Conservation (phyloP, 2,888 invertebrate genomes). For the Scaptomyza polygonia region DNA sequence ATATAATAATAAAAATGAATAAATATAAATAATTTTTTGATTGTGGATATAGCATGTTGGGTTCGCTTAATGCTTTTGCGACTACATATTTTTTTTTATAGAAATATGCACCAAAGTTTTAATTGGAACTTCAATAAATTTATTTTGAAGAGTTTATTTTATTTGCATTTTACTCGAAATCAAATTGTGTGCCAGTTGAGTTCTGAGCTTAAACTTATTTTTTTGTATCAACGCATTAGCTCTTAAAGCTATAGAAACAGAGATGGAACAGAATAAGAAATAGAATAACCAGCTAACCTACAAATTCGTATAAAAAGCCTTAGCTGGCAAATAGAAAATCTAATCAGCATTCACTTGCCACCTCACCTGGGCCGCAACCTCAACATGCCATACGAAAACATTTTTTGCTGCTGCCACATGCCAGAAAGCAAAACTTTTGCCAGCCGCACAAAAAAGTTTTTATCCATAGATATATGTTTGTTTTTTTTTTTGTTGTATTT, state of each 20-base stretch:
- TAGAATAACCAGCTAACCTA: constrained; percentile 68
- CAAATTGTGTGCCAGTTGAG: constrained; percentile 44
- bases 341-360: constrained; percentile 65
- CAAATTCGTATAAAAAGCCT: constrained; percentile 39
- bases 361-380: constrained; percentile 27
- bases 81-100: no score
- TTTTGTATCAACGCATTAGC: constrained; percentile 8
- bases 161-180: constrained; percentile 61
- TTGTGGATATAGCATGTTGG: no score
- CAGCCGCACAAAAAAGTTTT: constrained; percentile 45
- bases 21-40: no score
- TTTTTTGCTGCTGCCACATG: constrained; percentile 50
- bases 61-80: no score
- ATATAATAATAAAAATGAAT: no score
- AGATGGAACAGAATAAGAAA: not conserved
- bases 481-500: no score
- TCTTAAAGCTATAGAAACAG: constrained; percentile 9
- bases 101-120: no score
- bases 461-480: not conserved
- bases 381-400: constrained; percentile 33
- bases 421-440: constrained; percentile 51
- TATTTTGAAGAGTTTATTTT: constrained; percentile 51
- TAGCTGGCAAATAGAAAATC: constrained; percentile 55
- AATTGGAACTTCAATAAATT: constrained; percentile 10
- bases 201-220: not conserved